Base-by-base conservation (phyloP, 2,888 invertebrate species). In the Andrena chrysosceles region DNA sequence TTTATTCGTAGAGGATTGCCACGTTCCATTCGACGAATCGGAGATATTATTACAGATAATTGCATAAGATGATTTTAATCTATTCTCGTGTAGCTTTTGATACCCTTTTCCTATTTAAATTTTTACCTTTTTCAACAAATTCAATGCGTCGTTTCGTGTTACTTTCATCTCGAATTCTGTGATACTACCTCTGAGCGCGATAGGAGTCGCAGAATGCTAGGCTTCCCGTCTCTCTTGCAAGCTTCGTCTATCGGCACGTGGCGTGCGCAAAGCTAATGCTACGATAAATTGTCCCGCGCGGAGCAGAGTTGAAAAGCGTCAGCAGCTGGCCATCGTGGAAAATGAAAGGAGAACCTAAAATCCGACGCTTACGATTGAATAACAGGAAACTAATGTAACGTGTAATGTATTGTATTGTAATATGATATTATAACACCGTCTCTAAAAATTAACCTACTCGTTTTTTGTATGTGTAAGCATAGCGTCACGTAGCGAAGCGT, bases 321-420 rank as follows among this genome's bases (percentile, higher is more conserved):
- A 77, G 83, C 85, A 87, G 86, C 84, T 78, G 85, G 85, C 77
- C 84, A 75, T 74, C 66, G 82, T 84, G 76, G 48, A 71, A 77
- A 76, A 13, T 4, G 81, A 79, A 76, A 67, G 75, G 83, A 85
- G 56, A 83, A 85, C 82, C 81, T 86, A 88, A 89, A 91, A 91
- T 90, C 88, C 89, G 91, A 92, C 91, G 91, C 91, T 91, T 92
- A 90, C 91, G 89, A 92, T 92, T 91, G 90, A 92, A 91, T 91
- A 92, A 91, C 90, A 90, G 89, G 90, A 89, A 89, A 91, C 88
- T 91, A 92, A 91, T 81, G 87, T 92, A 92, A 93, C 86, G 90
- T 91, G 89, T 91, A 91, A 90, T 91, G 91, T 92, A 92, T 90
- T 90, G 91, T 92, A 93, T 90, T 90, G 92, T 92, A 91, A 91